Conservation (phyloP, 92 coral and sea anemone species). For the Epizoanthus ramosus region DNA sequence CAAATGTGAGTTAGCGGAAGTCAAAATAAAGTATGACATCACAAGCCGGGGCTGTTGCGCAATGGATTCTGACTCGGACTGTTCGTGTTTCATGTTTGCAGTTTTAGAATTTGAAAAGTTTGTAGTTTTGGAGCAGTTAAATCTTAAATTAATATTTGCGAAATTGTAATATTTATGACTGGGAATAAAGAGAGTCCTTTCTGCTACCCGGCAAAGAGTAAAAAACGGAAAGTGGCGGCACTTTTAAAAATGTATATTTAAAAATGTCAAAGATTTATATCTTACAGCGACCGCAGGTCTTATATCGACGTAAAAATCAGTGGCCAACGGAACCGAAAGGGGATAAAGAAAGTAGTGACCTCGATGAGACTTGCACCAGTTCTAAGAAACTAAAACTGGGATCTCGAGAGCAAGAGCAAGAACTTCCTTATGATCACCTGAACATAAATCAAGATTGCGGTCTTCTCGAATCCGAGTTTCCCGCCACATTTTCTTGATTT, state of each 20-base stretch:
- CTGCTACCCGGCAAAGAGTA: conserved; percentile 15
- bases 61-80: conserved; percentile 20
- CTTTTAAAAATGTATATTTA: no score
- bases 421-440: conserved; percentile 18
- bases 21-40: conserved; percentile 21
- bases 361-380: conserved; percentile 14
- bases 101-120: conserved; percentile 14
- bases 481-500: conserved; percentile 28
- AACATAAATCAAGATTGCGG: conserved; percentile 18
- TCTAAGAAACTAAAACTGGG: conserved; percentile 9
- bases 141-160: conserved; percentile 3
- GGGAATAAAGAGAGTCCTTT: conserved; percentile 15
- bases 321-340: background rate
- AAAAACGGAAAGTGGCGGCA: conserved; percentile 25
- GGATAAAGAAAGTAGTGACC: conserved; percentile 5
- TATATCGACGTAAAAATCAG: background rate
- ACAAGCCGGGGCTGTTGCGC: conserved; percentile 17
- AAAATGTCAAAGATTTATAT: background rate
- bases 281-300: no score
- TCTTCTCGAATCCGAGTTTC: conserved; percentile 1
- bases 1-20: conserved; percentile 16
- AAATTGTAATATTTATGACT: conserved; percentile 17
- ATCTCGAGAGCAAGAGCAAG: conserved; percentile 15
- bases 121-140: conserved; percentile 23
- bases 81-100: conserved; percentile 18